phyloP scores from a whole-genome alignment of 2,888 invertebrate species.

The Cheilosia vernalis region DNA sequence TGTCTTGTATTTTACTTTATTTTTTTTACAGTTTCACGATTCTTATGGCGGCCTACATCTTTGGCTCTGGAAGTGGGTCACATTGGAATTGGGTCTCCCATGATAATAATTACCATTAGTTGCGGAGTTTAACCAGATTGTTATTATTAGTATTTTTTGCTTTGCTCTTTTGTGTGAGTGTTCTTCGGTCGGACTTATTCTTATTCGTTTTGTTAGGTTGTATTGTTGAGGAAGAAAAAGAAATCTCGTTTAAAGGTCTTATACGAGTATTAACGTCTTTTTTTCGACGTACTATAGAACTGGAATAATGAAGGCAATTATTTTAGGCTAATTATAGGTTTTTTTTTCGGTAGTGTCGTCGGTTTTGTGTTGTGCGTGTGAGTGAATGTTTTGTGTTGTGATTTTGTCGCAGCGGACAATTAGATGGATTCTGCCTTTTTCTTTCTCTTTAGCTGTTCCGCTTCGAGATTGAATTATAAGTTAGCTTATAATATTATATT shows the following conservation, averaged over 20 bases:
- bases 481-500: constrained; percentile 48
- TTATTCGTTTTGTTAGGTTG: constrained; percentile 39
- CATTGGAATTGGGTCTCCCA: constrained; percentile 74
- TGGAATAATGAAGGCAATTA: constrained; percentile 72
- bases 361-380: not conserved
- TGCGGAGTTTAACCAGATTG: constrained; percentile 69
- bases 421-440: constrained; percentile 22
- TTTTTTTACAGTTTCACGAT: constrained; percentile 73
- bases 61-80: constrained; percentile 71
- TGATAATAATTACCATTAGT: constrained; percentile 75
- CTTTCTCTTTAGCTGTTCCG: constrained; percentile 40
- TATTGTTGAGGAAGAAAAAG: constrained; percentile 49
- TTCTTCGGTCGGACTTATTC: constrained; percentile 9
- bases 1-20: constrained; percentile 40
- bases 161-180: constrained; percentile 2
- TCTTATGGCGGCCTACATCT: constrained; percentile 74
- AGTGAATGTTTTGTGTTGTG: constrained; percentile 21
- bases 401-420: constrained; percentile 36
- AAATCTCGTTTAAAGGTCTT: constrained; percentile 64
- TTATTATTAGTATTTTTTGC: constrained; percentile 50
- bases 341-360: constrained; percentile 7
- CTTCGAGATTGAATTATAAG: constrained; percentile 66
- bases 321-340: constrained; percentile 69
- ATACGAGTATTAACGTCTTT: constrained; percentile 53
- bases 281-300: constrained; percentile 69